Percentiles rank a stretch among this genome's conserved stretches.
phyloP scores from a whole-genome alignment of 2,797 vertebrate species.

The Leptoclinus maculatus region DNA sequence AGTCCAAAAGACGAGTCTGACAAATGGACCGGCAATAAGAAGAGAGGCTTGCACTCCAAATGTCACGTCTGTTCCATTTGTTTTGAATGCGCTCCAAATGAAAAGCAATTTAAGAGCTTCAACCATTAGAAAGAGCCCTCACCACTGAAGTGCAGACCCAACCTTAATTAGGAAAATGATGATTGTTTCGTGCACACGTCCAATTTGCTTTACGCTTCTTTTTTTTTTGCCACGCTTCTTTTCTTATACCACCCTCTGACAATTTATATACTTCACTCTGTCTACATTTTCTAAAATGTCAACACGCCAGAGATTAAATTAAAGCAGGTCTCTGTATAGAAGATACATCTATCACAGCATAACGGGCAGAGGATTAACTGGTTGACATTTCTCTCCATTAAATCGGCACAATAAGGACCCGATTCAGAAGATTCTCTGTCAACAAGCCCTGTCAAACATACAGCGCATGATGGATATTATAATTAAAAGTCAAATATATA shows the following conservation, averaged over 20 bases:
- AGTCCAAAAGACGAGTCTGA: constrained; percentile 55
- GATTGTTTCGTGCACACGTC: constrained; percentile 59
- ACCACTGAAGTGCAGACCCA: constrained; percentile 74
- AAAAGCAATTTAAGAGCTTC: constrained; percentile 78
- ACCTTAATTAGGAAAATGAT: constrained; percentile 80
- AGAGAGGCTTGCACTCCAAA: constrained; percentile 69
- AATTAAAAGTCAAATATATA: constrained; percentile 74
- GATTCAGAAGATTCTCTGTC: constrained; percentile 54
- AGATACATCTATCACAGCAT: constrained; percentile 72
- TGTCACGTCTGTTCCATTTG: constrained; percentile 76
- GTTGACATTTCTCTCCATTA: constrained; percentile 67
- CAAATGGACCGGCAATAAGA: constrained; percentile 64
- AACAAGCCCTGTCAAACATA: constrained; percentile 53
- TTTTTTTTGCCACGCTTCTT: constrained; percentile 35
- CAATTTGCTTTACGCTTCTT: constrained; percentile 59
- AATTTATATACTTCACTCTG: constrained; percentile 58
- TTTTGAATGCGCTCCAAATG: constrained; percentile 76
- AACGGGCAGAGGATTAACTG: constrained; percentile 75
- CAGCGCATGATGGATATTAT: constrained; percentile 66
- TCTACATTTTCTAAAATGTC: constrained; percentile 79
- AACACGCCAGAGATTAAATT: constrained; percentile 74
- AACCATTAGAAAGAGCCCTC: constrained; percentile 72
- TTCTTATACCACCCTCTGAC: constrained; percentile 43
- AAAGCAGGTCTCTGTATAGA: constrained; percentile 66
- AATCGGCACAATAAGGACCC: constrained; percentile 59